phyloP scores from a whole-genome alignment of 2,888 invertebrate species.

The Melinaea marsaeus region DNA sequence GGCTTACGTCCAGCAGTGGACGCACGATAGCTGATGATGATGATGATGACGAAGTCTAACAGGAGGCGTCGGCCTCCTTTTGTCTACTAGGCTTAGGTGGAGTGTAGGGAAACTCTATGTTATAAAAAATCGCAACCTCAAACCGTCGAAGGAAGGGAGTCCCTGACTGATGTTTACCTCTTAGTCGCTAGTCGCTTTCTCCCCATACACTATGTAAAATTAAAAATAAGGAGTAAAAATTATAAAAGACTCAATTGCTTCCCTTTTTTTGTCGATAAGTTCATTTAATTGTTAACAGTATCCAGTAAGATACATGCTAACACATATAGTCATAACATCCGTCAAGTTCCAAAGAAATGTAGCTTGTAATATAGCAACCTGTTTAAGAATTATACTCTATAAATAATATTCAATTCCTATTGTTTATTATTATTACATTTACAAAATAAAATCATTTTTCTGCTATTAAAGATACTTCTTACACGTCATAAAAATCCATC shows the following conservation, averaged over 20 bases:
- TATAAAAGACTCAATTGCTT: not conserved
- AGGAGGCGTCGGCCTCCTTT: too few species aligned
- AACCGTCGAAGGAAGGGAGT: too few species aligned
- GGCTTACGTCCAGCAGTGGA: too few species aligned
- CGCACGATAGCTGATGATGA: too few species aligned
- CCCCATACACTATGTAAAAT: slow-evolving; percentile 9
- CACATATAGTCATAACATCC: slow-evolving; percentile 82
- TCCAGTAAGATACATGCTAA: slow-evolving; percentile 79
- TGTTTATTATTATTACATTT: too few species aligned
- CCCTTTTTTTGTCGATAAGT: slow-evolving; percentile 17
- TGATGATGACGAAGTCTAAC: too few species aligned
- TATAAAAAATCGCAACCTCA: too few species aligned
- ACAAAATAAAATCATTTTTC: too few species aligned
- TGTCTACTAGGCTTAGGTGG: too few species aligned
- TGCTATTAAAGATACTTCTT: not conserved
- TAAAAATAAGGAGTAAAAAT: slow-evolving; percentile 2
- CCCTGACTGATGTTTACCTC: too few species aligned
- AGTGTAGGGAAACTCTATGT: too few species aligned
- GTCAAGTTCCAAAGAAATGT: slow-evolving; percentile 84
- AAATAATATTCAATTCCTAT: not conserved
- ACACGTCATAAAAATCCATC: not conserved
- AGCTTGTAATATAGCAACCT: slow-evolving; percentile 73
- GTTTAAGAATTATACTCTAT: slow-evolving; percentile 15
- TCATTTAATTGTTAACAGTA: slow-evolving; percentile 74
- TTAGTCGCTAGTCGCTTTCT: too few species aligned